Percentiles rank a stretch among this genome's conserved stretches.
Conservation (phyloP, 1,140 invertebrate genomes). For the Cotesia typhae region DNA sequence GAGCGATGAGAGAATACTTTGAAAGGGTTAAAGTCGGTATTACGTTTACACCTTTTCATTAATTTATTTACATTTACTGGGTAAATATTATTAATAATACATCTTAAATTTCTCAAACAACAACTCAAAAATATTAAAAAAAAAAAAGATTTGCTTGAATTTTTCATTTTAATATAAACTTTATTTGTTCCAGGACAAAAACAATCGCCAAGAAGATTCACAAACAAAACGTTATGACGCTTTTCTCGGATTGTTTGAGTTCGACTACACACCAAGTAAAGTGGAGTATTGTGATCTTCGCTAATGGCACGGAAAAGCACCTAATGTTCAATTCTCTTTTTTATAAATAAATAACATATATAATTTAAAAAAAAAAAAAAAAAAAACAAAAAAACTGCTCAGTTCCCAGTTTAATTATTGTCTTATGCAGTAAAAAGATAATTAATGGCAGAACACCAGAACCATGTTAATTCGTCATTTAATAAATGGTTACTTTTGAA, state of each 20-base stretch:
- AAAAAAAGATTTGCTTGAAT: background rate
- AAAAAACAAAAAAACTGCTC: too few species aligned
- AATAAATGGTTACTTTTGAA: too few species aligned
- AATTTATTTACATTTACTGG: slow-evolving; percentile 32
- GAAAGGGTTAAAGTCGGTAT: slow-evolving; percentile 32
- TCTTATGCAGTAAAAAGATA: too few species aligned
- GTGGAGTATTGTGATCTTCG: slow-evolving; percentile 1
- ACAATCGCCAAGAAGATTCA: background rate
- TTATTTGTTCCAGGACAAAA: background rate
- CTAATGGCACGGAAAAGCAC: slow-evolving; percentile 5
- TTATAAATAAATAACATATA: too few species aligned
- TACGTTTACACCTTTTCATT: slow-evolving; percentile 37
- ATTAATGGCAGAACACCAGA: too few species aligned
- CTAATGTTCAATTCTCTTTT: background rate
- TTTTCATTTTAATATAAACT: background rate
- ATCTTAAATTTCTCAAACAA: background rate
- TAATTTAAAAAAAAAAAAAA: too few species aligned
- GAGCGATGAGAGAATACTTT: slow-evolving; percentile 33
- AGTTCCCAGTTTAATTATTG: too few species aligned
- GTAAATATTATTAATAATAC: background rate
- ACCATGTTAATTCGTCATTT: too few species aligned
- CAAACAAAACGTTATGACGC: background rate
- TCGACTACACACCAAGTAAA: background rate
- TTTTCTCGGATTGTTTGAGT: background rate
- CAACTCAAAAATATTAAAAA: background rate